phyloP scores from a whole-genome alignment of 2,113 vertebrate genomes.

The Cyanoderma ruficeps region DNA sequence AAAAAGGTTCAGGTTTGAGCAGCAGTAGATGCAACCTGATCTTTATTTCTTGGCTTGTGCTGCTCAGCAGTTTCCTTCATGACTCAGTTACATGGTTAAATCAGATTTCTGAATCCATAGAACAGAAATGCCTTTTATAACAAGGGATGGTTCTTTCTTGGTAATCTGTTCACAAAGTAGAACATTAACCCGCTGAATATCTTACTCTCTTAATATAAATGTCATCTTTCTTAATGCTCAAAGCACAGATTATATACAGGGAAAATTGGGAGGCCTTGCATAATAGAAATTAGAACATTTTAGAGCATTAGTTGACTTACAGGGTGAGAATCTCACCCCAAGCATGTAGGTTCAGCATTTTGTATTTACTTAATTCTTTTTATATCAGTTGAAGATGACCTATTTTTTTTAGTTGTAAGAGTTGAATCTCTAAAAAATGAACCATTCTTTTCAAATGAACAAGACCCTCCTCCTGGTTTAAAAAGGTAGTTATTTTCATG shows the following conservation, averaged over 20 bases:
- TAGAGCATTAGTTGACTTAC: not conserved
- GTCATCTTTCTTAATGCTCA: slow-evolving; percentile 6
- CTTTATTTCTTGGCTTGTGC: not conserved
- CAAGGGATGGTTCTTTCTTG: slow-evolving; percentile 8
- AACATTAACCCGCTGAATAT: not conserved
- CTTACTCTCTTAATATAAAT: not conserved
- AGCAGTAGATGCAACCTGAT: not conserved
- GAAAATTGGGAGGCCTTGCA: not conserved
- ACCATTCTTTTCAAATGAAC: not conserved
- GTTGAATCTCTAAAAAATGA: not conserved
- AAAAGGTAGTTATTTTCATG: not conserved
- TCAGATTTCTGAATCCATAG: not conserved
- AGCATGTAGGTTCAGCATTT: not conserved
- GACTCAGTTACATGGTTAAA: slow-evolving; percentile 22
- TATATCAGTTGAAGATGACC: not conserved
- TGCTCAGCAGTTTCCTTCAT: slow-evolving; percentile 16
- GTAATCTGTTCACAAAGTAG: slow-evolving; percentile 25
- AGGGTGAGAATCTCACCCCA: not conserved
- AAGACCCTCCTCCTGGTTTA: not conserved
- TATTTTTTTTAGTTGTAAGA: slow-evolving; percentile 16
- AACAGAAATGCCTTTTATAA: not conserved
- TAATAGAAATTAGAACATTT: slow-evolving; percentile 13
- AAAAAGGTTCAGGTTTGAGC: not conserved
- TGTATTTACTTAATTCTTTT: slow-evolving; percentile 1
- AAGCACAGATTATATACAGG: not conserved